phyloP scores from a whole-genome alignment of 2,888 invertebrate species.

The Dysmachus trigonus region DNA sequence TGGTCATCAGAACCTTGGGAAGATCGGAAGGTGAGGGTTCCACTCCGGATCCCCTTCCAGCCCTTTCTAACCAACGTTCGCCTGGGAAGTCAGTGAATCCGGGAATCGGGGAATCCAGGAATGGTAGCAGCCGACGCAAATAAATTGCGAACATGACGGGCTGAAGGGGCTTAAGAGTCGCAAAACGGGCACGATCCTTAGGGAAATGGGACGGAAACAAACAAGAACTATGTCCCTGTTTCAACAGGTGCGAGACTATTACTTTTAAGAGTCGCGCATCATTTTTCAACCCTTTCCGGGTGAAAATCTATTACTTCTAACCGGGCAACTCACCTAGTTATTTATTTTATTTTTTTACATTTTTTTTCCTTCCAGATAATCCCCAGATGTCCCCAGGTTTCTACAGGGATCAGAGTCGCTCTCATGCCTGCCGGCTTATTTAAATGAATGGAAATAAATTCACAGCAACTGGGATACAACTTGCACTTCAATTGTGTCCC shows the following conservation, averaged over 20 bases:
- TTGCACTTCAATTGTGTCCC: constrained; percentile 15
- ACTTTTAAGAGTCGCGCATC: not conserved
- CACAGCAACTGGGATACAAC: not conserved
- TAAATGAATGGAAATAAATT: constrained; percentile 29
- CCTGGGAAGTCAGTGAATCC: not conserved
- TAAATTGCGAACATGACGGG: not conserved
- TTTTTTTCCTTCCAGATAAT: not conserved
- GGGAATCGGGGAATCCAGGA: not conserved
- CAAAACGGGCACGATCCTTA: not conserved
- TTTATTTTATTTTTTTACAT: not conserved
- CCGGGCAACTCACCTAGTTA: not conserved
- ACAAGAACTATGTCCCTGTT: not conserved
- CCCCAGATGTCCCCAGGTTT: not conserved
- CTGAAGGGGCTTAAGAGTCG: not conserved
- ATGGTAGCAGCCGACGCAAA: not conserved
- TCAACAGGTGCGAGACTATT: not conserved
- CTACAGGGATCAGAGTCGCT: not conserved
- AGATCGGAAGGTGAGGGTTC: not conserved
- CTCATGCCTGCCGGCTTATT: constrained; percentile 13
- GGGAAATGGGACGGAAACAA: not conserved
- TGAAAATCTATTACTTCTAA: not conserved
- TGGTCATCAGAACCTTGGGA: not conserved
- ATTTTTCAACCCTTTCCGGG: not conserved
- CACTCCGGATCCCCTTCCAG: not conserved
- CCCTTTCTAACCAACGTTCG: not conserved